phyloP scores from a whole-genome alignment of 2,797 vertebrate genomes.

The Podarcis siculus region DNA sequence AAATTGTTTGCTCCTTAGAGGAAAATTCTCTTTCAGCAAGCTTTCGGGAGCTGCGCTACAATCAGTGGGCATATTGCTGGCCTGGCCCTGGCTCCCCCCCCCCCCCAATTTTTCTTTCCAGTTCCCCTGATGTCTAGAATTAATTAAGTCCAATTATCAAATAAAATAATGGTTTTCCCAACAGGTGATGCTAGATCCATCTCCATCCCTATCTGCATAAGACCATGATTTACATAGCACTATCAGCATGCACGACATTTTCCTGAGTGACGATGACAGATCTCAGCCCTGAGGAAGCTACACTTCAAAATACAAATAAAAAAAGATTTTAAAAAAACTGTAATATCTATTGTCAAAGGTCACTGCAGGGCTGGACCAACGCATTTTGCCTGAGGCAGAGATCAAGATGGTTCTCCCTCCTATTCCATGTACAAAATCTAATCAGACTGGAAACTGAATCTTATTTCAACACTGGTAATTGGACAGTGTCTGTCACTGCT shows the following conservation, averaged over 20 bases:
- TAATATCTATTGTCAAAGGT: too few relatives aligned
- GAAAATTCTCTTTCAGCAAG: background rate
- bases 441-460: too few relatives aligned
- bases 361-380: too few relatives aligned
- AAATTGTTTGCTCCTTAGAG: constrained; percentile 4
- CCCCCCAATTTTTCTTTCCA: background rate
- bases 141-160: constrained; percentile 10
- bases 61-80: background rate
- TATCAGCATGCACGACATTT: background rate
- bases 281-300: background rate
- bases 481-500: too few relatives aligned
- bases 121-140: constrained; percentile 12
- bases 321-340: too few relatives aligned
- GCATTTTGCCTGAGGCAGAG: too few relatives aligned
- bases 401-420: too few relatives aligned
- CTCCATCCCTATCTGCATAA: background rate
- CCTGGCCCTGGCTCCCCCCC: background rate
- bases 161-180: background rate
- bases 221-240: background rate
- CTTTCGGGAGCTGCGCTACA: constrained; percentile 11
- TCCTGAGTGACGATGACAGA: background rate
- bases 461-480: too few relatives aligned
- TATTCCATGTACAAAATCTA: too few relatives aligned
- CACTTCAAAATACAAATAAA: background rate
- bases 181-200: constrained; percentile 16